A percentile compares a stretch with the other conserved stretches of the same genome.
Conservation (phyloP, 2,113 vertebrate genomes). For the Archilochus colubris region DNA sequence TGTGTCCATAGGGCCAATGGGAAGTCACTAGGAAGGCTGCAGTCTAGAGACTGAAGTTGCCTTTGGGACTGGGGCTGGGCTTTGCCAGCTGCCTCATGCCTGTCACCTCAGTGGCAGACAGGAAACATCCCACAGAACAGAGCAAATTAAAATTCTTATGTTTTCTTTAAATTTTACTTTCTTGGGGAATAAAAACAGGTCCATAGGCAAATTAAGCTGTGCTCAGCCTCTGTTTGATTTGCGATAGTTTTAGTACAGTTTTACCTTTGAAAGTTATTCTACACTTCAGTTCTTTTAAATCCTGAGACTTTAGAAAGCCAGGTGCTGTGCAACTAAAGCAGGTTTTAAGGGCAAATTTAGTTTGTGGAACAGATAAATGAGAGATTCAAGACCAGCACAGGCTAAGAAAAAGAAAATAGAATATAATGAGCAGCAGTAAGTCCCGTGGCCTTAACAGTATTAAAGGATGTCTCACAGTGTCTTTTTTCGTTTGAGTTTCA, state of each 20-base stretch:
- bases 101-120: accelerated
- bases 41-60: neutral
- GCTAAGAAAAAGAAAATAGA: neutral
- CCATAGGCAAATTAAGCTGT: neutral
- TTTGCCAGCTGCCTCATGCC: neutral
- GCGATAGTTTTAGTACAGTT: neutral
- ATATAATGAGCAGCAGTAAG: neutral
- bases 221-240: neutral
- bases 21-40: neutral
- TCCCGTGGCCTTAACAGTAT: neutral
- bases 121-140: neutral
- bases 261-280: neutral
- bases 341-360: neutral
- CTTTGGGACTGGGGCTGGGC: neutral
- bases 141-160: neutral
- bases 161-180: slow-evolving; percentile 6
- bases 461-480: neutral
- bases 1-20: neutral
- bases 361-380: neutral
- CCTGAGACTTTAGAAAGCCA: neutral
- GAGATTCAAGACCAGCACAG: neutral
- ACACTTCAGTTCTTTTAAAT: neutral
- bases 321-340: neutral
- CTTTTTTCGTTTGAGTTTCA: neutral
- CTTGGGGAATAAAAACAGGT: neutral